Conservation (phyloP, 2,888 invertebrate genomes). For the Catocala fraxini region DNA sequence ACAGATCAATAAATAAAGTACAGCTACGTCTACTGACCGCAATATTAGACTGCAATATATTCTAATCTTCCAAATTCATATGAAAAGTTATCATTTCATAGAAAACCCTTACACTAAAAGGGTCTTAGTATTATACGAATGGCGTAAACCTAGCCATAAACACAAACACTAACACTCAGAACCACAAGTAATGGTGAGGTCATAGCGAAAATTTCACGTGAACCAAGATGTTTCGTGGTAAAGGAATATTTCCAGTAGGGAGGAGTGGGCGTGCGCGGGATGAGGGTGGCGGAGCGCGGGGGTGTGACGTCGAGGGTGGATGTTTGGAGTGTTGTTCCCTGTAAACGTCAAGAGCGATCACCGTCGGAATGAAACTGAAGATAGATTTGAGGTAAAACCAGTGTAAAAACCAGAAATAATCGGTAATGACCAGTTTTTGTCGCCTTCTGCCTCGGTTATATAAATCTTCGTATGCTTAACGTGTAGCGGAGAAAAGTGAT, state of each 20-base stretch:
- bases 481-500: not conserved
- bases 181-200: constrained; percentile 41
- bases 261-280: constrained; percentile 27
- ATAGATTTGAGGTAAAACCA: constrained; percentile 61
- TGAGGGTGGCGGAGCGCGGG: constrained; percentile 25
- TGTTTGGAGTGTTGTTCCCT: constrained; percentile 76
- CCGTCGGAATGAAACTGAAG: constrained; percentile 64
- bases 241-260: constrained; percentile 52
- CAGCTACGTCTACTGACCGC: constrained; percentile 1
- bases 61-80: constrained; percentile 24
- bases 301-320: constrained; percentile 36
- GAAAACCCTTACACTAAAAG: constrained; percentile 30
- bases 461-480: constrained; percentile 16
- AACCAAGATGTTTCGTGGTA: constrained; percentile 47
- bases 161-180: constrained; percentile 31
- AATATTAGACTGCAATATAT: constrained; percentile 22
- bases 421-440: constrained; percentile 51
- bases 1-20: too few species aligned
- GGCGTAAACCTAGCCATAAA: constrained; percentile 43
- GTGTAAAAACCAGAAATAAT: constrained; percentile 58
- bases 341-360: constrained; percentile 81
- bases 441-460: constrained; percentile 24
- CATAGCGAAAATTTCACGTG: constrained; percentile 53
- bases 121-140: constrained; percentile 36
- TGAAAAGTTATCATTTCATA: constrained; percentile 21